Conservation (phyloP, 37 sponge, comb jelly and placozoan species). For the Ephydatia muelleri region DNA sequence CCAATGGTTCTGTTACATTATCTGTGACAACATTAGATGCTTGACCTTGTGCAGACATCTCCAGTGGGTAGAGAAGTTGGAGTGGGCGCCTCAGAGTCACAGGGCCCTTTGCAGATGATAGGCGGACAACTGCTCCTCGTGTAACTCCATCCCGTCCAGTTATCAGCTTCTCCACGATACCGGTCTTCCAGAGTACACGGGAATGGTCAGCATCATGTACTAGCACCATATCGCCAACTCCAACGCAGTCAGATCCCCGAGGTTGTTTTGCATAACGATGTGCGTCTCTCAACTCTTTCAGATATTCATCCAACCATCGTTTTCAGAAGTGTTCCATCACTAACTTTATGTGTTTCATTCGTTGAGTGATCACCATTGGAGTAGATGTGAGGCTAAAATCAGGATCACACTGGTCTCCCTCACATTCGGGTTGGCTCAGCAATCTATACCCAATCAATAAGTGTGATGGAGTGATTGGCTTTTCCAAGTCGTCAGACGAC, state of each 20-base stretch:
- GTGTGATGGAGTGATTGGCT: constrained; percentile 47
- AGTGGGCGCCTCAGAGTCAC: constrained; percentile 4
- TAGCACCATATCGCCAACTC: constrained; percentile 22
- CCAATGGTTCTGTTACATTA: background rate
- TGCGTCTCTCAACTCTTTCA: constrained; percentile 16
- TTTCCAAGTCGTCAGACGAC: constrained; percentile 34
- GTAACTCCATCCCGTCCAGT: constrained; percentile 25
- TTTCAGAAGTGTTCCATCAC: constrained; percentile 23
- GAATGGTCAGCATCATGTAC: constrained; percentile 12
- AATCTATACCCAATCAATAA: constrained; percentile 19
- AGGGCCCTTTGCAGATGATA: background rate
- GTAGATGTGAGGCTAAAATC: constrained; percentile 8
- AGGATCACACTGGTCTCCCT: background rate
- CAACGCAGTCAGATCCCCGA: background rate
- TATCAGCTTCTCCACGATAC: background rate
- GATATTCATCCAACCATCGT: constrained; percentile 23
- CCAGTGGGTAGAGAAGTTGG: constrained; percentile 27
- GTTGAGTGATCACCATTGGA: background rate
- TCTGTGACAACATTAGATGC: background rate
- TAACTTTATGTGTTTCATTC: constrained; percentile 20
- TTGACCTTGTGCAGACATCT: background rate
- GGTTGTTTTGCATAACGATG: background rate
- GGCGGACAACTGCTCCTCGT: constrained; percentile 25
- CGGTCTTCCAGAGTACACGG: constrained; percentile 20
- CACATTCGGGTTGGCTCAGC: constrained; percentile 17